Evolutionary conservation across 2,888 invertebrate species (phyloP), one percentile per base, ranked within the genome.

Genomic region (Yponomeuta evonymella): DNA sequence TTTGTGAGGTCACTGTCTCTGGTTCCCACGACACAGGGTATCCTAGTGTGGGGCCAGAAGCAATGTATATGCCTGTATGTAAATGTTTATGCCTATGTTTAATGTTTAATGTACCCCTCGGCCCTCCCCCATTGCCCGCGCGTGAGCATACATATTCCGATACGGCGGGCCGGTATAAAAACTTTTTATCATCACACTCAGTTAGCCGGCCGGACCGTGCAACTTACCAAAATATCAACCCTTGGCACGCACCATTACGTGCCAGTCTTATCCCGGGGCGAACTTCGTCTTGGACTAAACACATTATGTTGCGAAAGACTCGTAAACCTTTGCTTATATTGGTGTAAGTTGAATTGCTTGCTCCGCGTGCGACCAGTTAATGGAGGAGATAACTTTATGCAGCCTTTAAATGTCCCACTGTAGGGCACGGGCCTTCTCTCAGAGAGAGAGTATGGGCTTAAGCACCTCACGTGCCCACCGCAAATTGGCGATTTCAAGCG

Each of bases 141-240:
- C 12, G 51, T 58, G 51, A 58, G 51, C 51, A 58, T 15, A 58
- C 51, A 58, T 58, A 58, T 58, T 15, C 43, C 43, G 43, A 43
- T 43, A 43, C 51, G 15, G 5, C 51, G 86, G 88, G 83, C 85
- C 84, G 82, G 84, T 86, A 88, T 90, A 89, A 88, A 90, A 91
- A 90, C 83, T 48, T 64, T 90, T 88, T 88, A 88, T 90, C 87
- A 86, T 83, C 80, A 81, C 81, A 74, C 78, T 79, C 83, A 83
- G 87, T 83, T 79, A 78, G 79, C 48, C 66, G 70, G 71, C 64
- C 65, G 68, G 72, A 51, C 70, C 72, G 75, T 75, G 78, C 76
- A 87, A 88, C 83, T 89, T 89, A 82, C 81, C 84, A 88, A 84
- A 84, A 85, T 85, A 85, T 85, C 72, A 70, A 66, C 48, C 84